Percentiles rank a stretch among this genome's conserved stretches.
phyloP scores from a whole-genome alignment of 2,888 invertebrate genomes.

The Drosophila anomelani region DNA sequence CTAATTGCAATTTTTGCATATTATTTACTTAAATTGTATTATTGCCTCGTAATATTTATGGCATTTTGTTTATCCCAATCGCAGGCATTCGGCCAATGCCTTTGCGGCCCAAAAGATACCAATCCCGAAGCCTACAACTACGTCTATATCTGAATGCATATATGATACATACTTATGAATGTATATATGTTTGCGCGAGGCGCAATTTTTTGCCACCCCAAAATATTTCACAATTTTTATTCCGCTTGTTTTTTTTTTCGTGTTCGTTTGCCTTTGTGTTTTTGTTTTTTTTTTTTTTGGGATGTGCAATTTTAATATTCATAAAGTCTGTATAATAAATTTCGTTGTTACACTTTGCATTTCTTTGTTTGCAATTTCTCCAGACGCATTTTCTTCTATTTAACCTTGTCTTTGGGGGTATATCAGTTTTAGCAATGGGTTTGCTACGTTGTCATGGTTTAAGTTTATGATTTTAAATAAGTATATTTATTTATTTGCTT shows the following conservation, averaged over 20 bases:
- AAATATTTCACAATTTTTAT: slow-evolving; percentile 44
- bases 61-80: slow-evolving; percentile 54
- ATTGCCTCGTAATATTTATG: slow-evolving; percentile 55
- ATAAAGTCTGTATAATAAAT: slow-evolving; percentile 23
- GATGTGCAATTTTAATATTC: slow-evolving; percentile 21
- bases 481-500: too few relatives aligned
- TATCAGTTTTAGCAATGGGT: neutral
- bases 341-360: slow-evolving; percentile 22
- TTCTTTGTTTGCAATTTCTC: slow-evolving; percentile 36
- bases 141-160: neutral
- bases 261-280: slow-evolving; percentile 1
- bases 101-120: slow-evolving; percentile 12
- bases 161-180: too few relatives aligned
- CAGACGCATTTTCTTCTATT: slow-evolving; percentile 9
- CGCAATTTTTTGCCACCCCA: slow-evolving; percentile 23
- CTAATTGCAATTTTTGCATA: slow-evolving; percentile 44
- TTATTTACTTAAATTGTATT: slow-evolving; percentile 49
- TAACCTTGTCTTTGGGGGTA: neutral
- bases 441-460: neutral
- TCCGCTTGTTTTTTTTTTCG: slow-evolving; percentile 7
- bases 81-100: slow-evolving; percentile 51
- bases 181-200: neutral
- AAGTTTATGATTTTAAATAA: neutral
- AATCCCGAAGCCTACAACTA: slow-evolving; percentile 12
- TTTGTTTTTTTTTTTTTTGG: neutral